These are phyloP conservation scores for Pocillopora verrucosa DNA, from an alignment of 64 coral and sea anemone genomes.

Conservation along the genomic window DNA sequence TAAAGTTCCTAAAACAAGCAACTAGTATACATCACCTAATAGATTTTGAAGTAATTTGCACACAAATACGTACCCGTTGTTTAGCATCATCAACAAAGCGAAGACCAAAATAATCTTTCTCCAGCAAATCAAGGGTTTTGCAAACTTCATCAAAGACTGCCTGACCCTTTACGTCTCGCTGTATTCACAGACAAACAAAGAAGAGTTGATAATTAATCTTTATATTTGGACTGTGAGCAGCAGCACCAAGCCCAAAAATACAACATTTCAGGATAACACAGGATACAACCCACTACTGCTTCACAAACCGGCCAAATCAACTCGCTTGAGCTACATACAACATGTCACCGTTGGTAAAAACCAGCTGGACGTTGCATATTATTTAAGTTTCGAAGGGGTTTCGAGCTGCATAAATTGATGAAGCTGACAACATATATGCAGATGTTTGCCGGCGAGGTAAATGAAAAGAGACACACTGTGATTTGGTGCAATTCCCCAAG, in stretches of 20 bases:
- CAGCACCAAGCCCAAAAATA: background rate
- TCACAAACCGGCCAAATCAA: background rate
- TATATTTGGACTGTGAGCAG: background rate
- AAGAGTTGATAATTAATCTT: background rate
- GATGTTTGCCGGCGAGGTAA: no score
- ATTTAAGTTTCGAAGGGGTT: no score
- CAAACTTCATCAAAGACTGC: slow-evolving; percentile 57
- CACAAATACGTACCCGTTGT: slow-evolving; percentile 56
- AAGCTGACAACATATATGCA: no score
- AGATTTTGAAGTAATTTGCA: background rate
- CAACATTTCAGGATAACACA: background rate
- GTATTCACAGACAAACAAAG: background rate
- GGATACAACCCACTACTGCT: background rate
- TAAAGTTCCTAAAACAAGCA: no score
- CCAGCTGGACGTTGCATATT: no score
- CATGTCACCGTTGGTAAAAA: no score
- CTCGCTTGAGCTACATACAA: background rate
- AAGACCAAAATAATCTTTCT: slow-evolving; percentile 88
- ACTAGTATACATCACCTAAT: background rate
- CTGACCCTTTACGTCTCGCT: slow-evolving; percentile 71
- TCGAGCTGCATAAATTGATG: no score
- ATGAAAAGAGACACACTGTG: no score
- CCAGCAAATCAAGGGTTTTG: slow-evolving; percentile 63
- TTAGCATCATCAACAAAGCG: slow-evolving; percentile 72
- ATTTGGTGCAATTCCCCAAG: background rate